Conservation (phyloP, 2,113 vertebrate species). For the Apus apus region DNA sequence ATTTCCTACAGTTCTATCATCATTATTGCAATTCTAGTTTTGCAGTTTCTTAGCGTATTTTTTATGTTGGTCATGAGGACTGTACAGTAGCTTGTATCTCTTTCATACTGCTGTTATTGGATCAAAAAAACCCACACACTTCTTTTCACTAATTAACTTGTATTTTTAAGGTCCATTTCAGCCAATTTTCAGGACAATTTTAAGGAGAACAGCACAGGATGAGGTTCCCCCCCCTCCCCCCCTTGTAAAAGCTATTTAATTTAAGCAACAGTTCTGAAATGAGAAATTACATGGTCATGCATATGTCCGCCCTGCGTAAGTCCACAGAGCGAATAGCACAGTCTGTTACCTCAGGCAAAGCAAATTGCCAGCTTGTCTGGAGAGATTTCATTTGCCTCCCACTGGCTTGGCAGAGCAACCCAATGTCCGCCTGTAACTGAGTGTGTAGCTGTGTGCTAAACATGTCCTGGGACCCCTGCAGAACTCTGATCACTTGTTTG, state of each 20-base stretch:
- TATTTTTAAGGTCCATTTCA: neutral
- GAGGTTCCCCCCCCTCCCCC: too few relatives aligned
- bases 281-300: constrained; percentile 16
- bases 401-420: constrained; percentile 5
- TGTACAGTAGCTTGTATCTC: neutral
- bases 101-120: neutral
- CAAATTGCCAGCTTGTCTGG: constrained; percentile 49
- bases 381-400: constrained; percentile 51
- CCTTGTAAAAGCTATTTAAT: neutral
- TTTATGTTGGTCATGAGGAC: rapidly evolving
- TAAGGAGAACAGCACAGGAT: neutral
- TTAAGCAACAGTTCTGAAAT: constrained; percentile 5
- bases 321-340: neutral
- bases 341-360: constrained; percentile 45
- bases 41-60: neutral
- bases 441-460: neutral
- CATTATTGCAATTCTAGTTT: neutral
- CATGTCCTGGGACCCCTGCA: neutral
- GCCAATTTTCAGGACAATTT: neutral
- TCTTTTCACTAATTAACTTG: neutral
- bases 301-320: constrained; percentile 10
- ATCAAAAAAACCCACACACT: neutral
- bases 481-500: neutral
- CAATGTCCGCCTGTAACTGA: neutral
- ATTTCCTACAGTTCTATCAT: neutral